Conservation (phyloP, 2,113 vertebrate genomes). For the Ageneiosus marmoratus region DNA sequence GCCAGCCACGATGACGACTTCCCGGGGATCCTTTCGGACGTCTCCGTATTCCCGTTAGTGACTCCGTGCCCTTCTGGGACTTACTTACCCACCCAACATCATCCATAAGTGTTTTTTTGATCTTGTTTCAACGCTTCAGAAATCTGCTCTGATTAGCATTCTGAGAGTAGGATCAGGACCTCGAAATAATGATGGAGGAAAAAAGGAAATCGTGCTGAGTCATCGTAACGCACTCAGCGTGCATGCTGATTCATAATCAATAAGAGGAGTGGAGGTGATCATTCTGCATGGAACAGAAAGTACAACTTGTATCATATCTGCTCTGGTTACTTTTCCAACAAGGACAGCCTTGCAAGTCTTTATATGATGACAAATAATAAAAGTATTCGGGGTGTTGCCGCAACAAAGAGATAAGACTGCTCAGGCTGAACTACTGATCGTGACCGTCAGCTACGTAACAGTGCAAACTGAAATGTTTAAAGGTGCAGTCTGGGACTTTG, state of each 20-base stretch:
- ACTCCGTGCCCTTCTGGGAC: background rate
- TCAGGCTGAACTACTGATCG: background rate
- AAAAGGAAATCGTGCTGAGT: background rate
- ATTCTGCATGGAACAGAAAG: background rate
- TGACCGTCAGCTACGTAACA: background rate
- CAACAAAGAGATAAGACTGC: slow-evolving; percentile 3
- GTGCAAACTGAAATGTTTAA: background rate
- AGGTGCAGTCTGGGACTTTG: background rate
- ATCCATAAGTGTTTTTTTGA: background rate
- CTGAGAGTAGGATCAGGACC: background rate
- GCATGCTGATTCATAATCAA: background rate
- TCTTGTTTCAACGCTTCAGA: background rate
- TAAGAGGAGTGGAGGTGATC: too few species aligned
- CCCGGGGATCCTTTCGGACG: background rate
- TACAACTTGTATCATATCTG: background rate
- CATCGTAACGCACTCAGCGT: background rate
- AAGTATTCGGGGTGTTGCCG: background rate
- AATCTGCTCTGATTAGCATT: background rate
- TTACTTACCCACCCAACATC: background rate
- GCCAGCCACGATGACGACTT: background rate
- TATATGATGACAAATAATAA: background rate
- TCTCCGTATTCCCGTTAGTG: background rate
- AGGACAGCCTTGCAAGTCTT: background rate
- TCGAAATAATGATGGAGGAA: background rate
- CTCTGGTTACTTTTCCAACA: background rate